Base-by-base conservation (phyloP, 2,888 invertebrate species). In the Furcula furcula region DNA sequence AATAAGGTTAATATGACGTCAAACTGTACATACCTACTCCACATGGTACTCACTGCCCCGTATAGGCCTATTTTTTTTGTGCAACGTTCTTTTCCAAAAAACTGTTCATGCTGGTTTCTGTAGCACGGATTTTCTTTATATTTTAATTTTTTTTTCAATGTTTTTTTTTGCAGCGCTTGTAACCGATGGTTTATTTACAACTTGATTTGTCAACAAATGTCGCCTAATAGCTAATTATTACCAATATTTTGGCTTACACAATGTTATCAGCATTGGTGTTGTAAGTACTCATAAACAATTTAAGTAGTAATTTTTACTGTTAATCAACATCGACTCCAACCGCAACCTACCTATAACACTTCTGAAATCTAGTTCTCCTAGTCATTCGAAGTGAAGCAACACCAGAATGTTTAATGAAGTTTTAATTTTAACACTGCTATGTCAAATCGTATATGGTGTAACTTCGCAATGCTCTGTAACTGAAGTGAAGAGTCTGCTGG, bases 401-500 rank as follows among this genome's bases (percentile, higher is more conserved):
- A 2, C 12, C 12, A 7, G 13, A 28, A 40, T 52, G 43, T 32
- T 50, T 10, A 29, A 38, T 34, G 37, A 40, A 6, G 16, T 46
- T 10, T 20, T 63, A 32, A 29, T 40, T 9, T 3, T 58, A 30
- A 40, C 42, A 14, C 34, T 53, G 15, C 41, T 67, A 4, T 48
- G 39, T 43, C 48, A 38, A 11, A 26, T 34, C 19, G 61, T 48
- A 1, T 54, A 48, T 12, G 57, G 57, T 14, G 56, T 40, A 4
- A 35, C 54, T 3, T 40, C 55, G 7, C 77, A 74, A 47, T 85
- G 83, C 54, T 53, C 65, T 4, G 57, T 71, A 37, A 64, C 71
- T 7, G 84, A 82, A 43, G 69, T 80, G 2, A 87, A 82, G 34
- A 77, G 62, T 46, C 57, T 87, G n/a, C 32, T 85, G 7, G 82